Percentiles rank a stretch among this genome's conserved stretches.
Conservation (phyloP, 2,113 vertebrate species). For the Leptosomus discolor region DNA sequence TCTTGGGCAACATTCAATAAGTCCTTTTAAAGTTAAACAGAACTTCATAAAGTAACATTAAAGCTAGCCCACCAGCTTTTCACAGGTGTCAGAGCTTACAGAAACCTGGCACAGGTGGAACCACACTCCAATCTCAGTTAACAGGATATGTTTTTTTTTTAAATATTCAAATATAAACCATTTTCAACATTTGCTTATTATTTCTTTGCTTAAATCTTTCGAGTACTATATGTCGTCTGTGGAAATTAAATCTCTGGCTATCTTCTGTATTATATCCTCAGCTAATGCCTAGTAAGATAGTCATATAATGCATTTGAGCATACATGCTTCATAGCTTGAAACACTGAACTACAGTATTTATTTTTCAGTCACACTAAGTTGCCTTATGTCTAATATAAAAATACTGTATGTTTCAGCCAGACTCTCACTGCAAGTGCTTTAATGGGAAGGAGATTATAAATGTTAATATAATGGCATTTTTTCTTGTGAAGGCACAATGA, state of each 20-base stretch:
- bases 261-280: background rate
- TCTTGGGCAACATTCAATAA: background rate
- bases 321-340: background rate
- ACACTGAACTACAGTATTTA: background rate
- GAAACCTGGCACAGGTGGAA: background rate
- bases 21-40: background rate
- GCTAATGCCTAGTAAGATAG: background rate
- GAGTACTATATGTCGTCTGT: background rate
- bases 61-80: background rate
- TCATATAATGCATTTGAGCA: background rate
- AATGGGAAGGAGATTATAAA: slow-evolving; percentile 6
- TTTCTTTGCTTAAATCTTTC: background rate
- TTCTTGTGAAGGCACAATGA: slow-evolving; percentile 6
- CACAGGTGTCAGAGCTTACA: background rate
- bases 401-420: background rate
- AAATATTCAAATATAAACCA: background rate
- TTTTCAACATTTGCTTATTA: background rate
- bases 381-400: background rate
- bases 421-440: background rate
- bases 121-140: background rate
- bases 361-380: background rate
- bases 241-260: background rate
- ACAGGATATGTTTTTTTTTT: no score
- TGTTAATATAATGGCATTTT: slow-evolving; percentile 39
- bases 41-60: background rate